Evolutionary conservation across 2,888 invertebrate genomes (phyloP), one percentile per base, ranked within the genome.

Genomic region (Mechanitis mazaeus): DNA sequence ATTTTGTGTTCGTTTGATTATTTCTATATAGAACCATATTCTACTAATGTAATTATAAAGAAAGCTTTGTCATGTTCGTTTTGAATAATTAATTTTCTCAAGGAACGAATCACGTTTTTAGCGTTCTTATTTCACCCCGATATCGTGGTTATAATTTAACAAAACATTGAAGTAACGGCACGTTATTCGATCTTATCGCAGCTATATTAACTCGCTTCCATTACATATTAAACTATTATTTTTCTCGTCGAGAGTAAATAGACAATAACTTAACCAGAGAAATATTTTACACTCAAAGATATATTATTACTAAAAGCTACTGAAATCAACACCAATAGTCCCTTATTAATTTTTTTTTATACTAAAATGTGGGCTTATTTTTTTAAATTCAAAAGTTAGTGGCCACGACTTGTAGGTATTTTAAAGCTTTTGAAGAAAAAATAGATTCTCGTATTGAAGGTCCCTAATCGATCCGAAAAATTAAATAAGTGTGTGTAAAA

Each of bases 161-260:
- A n/a, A 50, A 50, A 50, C 45, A 42, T 35, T 54, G 33, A 20
- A 56, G 42, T 42, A 56, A 59, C 46, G 47, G 54, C 33, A 31
- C 50, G 33, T 20, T 12, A 64, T 53, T 64, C 46, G 60, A 60
- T 60, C 53, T 56, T 56, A 63, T 63, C 47, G 56, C 55, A 45
- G 54, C 56, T 63, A 59, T 61, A 57, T 60, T 63, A 58, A 58
- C 63, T 50, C 28, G 35, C 56, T 55, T 64, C 61, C 57, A 59
- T 55, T 59, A 63, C 55, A 42, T 61, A 56, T 59, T 56, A 55
- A 65, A 58, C 63, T 58, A 53, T 65, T 62, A 57, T 59, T 57
- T 56, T 59, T 54, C 54, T 59, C 47, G 46, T 11, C 42, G 33
- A 42, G 31, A 50, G 7, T 33, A 50, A 50, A 50, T 50, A 50